Evolutionary conservation across 2,888 invertebrate species (phyloP).

Genomic region (Ornithoptera priamus): DNA sequence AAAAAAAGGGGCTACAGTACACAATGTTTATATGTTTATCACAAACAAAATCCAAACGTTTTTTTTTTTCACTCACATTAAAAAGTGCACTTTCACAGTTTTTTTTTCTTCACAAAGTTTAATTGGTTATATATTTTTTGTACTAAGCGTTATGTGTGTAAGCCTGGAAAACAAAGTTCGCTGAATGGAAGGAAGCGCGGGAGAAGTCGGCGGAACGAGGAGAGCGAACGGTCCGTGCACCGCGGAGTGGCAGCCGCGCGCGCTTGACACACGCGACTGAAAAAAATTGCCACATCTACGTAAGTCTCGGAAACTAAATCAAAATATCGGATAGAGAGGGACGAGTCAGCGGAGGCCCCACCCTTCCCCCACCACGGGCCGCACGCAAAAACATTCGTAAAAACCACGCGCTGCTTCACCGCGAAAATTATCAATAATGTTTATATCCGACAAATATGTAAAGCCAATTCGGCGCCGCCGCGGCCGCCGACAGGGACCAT

Average conservation of each 20-base stretch:
- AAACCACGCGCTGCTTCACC: slow-evolving; percentile 71
- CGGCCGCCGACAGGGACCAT: slow-evolving; percentile 46
- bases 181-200: slow-evolving; percentile 47
- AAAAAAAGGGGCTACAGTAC: slow-evolving; percentile 43
- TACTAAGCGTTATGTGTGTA: slow-evolving; percentile 50
- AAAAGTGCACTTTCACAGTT: slow-evolving; percentile 41
- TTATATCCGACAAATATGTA: slow-evolving; percentile 70
- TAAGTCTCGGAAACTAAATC: slow-evolving; percentile 79
- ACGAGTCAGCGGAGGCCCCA: slow-evolving; percentile 74
- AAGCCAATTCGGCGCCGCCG: slow-evolving; percentile 56
- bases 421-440: slow-evolving; percentile 74
- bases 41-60: slow-evolving; percentile 50
- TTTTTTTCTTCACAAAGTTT: slow-evolving; percentile 32
- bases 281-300: slow-evolving; percentile 78
- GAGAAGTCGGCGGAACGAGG: slow-evolving; percentile 46
- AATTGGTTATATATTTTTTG: slow-evolving; percentile 29
- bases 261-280: slow-evolving; percentile 76
- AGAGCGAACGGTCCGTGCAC: slow-evolving; percentile 42
- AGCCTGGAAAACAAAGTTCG: slow-evolving; percentile 46
- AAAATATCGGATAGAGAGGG: slow-evolving; percentile 79
- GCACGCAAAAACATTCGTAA: slow-evolving; percentile 79
- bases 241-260: slow-evolving; percentile 66
- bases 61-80: slow-evolving; percentile 36
- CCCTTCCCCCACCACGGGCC: slow-evolving; percentile 71
- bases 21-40: slow-evolving; percentile 48